Evolutionary conservation across 2,888 invertebrate genomes (phyloP), one percentile per base, ranked within the genome.

Genomic region (Achlya flavicornis): DNA sequence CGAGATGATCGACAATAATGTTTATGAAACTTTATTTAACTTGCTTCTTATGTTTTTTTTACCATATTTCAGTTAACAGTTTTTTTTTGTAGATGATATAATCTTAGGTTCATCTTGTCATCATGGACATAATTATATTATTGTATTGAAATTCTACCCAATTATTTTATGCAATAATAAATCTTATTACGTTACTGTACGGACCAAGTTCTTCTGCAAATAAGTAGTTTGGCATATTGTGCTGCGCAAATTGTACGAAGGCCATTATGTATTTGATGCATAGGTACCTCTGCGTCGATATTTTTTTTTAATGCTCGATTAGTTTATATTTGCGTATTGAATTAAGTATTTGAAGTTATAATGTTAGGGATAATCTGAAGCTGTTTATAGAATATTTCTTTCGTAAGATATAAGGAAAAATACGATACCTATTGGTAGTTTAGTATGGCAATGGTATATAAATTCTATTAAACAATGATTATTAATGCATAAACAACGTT

Each of bases 231-330:
- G 19, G 53, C 16, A 48, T 53, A 19, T 53, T 10, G 8, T 19
- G 10, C 53, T 53, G 53, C 53, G 53, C 19, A 53, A 53, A 10
- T 53, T 53, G 53, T 53, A 53, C 16, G 19, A n/a, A n/a, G 46
- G n/a, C 46, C 46, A 46, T n/a, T n/a, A 46, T n/a, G n/a, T n/a
- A 53, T 53, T 19, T 53, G 19, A 53, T 53, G 53, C 53, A 16
- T 19, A n/a, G n/a, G n/a, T n/a, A 19, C 19, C 53, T 53, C 19
- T 7, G 53, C 16, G 19, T 19, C 19, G 53, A 53, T 53, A 4
- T 53, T 3, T 5, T 3, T 10, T 19, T 19, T 16, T 53, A 19
- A 3, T 46, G 46, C 46, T 6, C 7, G 7, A 19, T 10, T 53
- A 10, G 53, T 53, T 19, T 53, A 8, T 53, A n/a, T 53, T 53